phyloP scores from a whole-genome alignment of 2,113 vertebrate genomes.

The Progne subis region DNA sequence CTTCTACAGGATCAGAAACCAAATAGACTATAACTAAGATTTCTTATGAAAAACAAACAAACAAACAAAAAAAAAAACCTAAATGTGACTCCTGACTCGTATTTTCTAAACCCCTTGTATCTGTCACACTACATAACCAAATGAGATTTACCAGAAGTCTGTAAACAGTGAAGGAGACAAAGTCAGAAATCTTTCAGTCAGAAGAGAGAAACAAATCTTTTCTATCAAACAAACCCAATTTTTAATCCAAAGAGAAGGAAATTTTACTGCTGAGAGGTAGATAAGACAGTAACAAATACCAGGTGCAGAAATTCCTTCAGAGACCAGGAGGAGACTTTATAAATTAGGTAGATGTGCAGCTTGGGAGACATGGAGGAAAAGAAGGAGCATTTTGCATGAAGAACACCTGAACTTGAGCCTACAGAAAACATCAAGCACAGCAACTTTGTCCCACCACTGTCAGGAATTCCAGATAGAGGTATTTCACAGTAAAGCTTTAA shows the following conservation, averaged over 20 bases:
- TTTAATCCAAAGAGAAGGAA: neutral
- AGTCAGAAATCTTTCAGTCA: neutral
- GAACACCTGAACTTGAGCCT: neutral
- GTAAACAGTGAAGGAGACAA: neutral
- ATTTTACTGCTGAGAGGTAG: neutral
- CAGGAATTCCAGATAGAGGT: neutral
- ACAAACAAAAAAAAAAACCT: neutral
- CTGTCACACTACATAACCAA: neutral
- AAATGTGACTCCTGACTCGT: neutral
- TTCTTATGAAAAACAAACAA: neutral
- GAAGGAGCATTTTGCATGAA: rapidly evolving
- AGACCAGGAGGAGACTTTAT: neutral
- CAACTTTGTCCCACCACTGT: neutral
- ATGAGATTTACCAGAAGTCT: neutral
- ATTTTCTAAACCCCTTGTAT: neutral
- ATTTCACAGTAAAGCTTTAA: neutral
- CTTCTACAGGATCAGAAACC: neutral
- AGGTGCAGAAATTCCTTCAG: neutral
- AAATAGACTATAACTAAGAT: neutral
- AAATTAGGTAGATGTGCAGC: neutral
- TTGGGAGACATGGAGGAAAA: neutral
- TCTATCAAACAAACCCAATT: neutral
- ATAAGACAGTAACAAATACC: neutral
- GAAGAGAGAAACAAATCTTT: neutral
- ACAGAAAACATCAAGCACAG: neutral